phyloP scores from a whole-genome alignment of 2,113 vertebrate species.

The Macquaria ambigua region DNA sequence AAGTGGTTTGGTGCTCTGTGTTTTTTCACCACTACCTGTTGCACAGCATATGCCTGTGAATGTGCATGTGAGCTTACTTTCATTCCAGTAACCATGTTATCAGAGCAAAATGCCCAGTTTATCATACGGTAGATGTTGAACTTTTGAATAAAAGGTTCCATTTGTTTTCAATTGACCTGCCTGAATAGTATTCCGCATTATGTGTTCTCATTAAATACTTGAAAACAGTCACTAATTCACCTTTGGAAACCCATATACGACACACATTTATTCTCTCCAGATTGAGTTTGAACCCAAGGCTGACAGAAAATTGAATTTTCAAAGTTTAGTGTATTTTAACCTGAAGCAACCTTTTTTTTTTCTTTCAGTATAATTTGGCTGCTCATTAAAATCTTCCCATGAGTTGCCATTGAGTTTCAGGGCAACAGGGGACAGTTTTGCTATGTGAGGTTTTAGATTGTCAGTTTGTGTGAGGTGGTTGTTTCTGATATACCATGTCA shows the following conservation, averaged over 20 bases:
- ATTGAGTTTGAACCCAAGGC: slow-evolving; percentile 13
- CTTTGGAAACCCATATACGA: not conserved
- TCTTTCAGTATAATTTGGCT: slow-evolving; percentile 15
- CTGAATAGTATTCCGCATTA: not conserved
- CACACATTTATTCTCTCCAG: not conserved
- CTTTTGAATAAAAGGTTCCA: not conserved
- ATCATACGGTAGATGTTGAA: not conserved
- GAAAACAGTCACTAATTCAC: slow-evolving; percentile 1
- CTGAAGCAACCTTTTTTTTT: not conserved
- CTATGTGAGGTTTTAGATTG: not conserved
- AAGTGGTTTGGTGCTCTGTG: not conserved
- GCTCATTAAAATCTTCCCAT: slow-evolving; percentile 13
- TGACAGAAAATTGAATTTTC: not conserved
- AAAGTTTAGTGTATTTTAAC: not conserved
- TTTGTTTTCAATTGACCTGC: not conserved
- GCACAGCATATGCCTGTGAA: not conserved
- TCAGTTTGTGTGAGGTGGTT: slow-evolving; percentile 6
- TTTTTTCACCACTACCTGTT: slow-evolving; percentile 22
- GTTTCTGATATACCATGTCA: slow-evolving; percentile 12
- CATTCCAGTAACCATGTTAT: not conserved
- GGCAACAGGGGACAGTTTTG: not conserved
- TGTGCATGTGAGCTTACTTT: not conserved
- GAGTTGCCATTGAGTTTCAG: not conserved
- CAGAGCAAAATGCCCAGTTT: not conserved
- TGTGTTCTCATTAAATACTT: slow-evolving; percentile 4